Evolutionary conservation across 1,140 invertebrate species (phyloP).

Genomic region (Phocides pigmalion): DNA sequence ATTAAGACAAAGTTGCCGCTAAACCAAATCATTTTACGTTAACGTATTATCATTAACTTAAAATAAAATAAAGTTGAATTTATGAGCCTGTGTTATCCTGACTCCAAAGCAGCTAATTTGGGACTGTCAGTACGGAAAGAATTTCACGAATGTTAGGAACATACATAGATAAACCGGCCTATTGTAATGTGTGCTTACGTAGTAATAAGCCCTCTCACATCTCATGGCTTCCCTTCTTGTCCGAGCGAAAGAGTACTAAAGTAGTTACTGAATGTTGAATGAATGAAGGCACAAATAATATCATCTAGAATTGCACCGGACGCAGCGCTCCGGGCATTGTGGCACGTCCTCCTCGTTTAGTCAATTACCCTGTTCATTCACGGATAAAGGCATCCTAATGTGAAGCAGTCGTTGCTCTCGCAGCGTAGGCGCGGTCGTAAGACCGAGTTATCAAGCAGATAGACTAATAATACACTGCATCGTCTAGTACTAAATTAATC

Average conservation of each 20-base stretch:
- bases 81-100: too few relatives aligned
- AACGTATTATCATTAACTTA: too few relatives aligned
- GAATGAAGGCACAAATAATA: background rate
- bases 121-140: too few relatives aligned
- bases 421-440: background rate
- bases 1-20: too few relatives aligned
- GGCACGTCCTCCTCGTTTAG: slow-evolving; percentile 16
- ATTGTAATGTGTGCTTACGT: background rate
- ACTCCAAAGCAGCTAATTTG: too few relatives aligned
- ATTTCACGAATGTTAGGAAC: too few relatives aligned
- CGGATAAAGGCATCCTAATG: slow-evolving; percentile 1
- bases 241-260: background rate
- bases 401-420: slow-evolving; percentile 13
- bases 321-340: slow-evolving; percentile 18
- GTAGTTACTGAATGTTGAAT: background rate
- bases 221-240: background rate
- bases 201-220: background rate
- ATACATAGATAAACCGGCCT: too few relatives aligned
- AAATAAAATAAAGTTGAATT: too few relatives aligned
- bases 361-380: slow-evolving; percentile 18
- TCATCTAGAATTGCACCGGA: background rate
- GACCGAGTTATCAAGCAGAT: too few relatives aligned
- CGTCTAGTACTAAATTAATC: too few relatives aligned
- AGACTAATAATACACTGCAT: too few relatives aligned
- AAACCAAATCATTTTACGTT: too few relatives aligned